Evolutionary conservation across 2,113 vertebrate species (phyloP).

Genomic region (Erythrolamprus reginae): DNA sequence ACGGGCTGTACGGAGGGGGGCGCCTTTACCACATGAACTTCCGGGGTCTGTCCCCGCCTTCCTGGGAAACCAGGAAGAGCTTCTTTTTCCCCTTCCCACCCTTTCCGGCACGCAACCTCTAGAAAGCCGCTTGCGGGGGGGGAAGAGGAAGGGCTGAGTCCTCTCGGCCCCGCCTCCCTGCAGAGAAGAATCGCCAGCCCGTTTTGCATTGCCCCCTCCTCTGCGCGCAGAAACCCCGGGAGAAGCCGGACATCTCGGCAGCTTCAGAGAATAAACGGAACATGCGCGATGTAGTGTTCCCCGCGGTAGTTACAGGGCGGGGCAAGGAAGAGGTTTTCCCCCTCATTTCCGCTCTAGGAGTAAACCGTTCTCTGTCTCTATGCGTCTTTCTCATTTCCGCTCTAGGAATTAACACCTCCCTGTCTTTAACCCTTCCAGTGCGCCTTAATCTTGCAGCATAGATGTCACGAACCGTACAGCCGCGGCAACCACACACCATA

Average conservation of each 20-base stretch:
- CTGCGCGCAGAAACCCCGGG: background rate
- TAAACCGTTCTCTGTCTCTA: background rate
- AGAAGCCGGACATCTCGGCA: background rate
- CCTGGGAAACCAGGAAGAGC: background rate
- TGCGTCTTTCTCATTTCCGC: too few relatives aligned
- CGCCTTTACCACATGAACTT: background rate
- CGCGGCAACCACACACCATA: background rate
- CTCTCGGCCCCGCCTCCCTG: background rate
- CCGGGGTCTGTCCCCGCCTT: background rate
- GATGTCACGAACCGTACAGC: background rate
- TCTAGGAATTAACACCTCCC: background rate
- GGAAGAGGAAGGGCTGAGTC: background rate
- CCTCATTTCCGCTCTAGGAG: too few relatives aligned
- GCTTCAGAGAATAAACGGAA: background rate
- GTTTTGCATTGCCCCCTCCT: background rate
- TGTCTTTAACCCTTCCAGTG: background rate
- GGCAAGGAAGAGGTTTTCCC: accelerated
- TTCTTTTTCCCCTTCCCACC: background rate
- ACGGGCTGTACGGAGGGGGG: background rate
- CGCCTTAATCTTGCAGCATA: background rate
- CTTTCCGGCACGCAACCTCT: background rate
- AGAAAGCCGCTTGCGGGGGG: too few relatives aligned
- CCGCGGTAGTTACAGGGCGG: accelerated
- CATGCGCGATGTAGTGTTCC: background rate
- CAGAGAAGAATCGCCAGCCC: background rate